phyloP scores from a whole-genome alignment of 2,113 vertebrate species.

The Peromyscus polionotus region DNA sequence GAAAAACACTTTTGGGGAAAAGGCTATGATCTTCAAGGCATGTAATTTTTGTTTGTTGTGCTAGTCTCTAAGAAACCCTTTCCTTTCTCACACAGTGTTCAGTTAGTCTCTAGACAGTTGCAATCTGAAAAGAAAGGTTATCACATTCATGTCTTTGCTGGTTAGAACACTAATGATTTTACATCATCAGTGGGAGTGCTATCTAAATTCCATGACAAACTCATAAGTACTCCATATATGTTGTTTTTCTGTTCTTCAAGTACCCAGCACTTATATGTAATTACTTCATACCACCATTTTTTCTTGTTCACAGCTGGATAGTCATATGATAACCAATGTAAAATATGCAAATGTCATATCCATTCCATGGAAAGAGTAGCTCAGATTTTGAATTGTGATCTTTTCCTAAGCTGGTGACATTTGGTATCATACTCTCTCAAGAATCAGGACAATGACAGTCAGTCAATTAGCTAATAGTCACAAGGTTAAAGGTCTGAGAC shows the following conservation, averaged over 20 bases:
- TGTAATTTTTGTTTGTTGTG: background rate
- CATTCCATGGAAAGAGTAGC: too few species aligned
- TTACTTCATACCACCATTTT: background rate
- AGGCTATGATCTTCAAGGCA: background rate
- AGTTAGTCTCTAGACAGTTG: background rate
- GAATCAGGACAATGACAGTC: background rate
- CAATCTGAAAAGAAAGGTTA: background rate
- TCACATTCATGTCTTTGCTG: background rate
- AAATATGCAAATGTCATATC: background rate
- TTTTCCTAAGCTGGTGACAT: background rate
- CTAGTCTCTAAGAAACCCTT: background rate
- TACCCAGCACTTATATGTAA: background rate
- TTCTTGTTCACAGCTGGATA: background rate
- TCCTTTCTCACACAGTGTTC: background rate
- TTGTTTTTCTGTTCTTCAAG: background rate
- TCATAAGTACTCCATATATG: background rate
- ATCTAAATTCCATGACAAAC: background rate
- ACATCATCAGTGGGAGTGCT: background rate
- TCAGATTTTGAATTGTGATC: background rate
- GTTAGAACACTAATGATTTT: background rate
- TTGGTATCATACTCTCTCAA: background rate
- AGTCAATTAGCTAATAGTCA: background rate
- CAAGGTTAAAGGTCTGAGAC: background rate
- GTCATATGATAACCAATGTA: background rate
- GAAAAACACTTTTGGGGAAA: background rate